Base-by-base conservation (phyloP, 1,140 invertebrate species). In the Drosophila neocordata region DNA sequence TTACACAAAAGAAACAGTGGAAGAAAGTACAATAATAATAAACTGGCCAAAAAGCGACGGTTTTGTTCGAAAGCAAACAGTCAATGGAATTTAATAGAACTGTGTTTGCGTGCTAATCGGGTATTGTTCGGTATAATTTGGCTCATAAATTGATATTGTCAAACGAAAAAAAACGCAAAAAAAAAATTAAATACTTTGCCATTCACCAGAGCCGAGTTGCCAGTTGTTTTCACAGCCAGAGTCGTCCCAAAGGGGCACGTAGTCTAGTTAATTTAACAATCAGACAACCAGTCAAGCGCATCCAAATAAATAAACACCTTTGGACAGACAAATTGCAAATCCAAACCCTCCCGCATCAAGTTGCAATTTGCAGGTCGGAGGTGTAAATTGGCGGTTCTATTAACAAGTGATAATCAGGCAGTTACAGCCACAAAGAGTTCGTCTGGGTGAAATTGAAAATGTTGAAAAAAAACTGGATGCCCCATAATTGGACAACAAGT, bases 41-140 rank as follows among this genome's bases (percentile, higher is more conserved):
- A 57, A 52, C 4, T 41, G 12, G 11, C 9, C 27, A 44, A 58
- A 56, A 66, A 65, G 62, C 68, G 65, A 64, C 27, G 5, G 37
- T 73, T n/a, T 38, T 67, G 62, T 22, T n/a, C 12, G 12, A 38
- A 34, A 69, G 37, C 34, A 66, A 59, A 37, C 20, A 41, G 34
- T 37, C 41, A 35, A 35, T 48, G 35, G 27, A 70, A 82, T 77
- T 68, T 65, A 73, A 64, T 79, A 61, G 60, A 83, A 88, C 64
- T 79, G 83, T 88, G 79, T 88, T 87, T 88, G 53, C 72, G 79
- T 88, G 83, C 65, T 79, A 83, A 83, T 73, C 73, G 64, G 51
- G 64, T 72, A 65, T 74, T 66, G 51, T 53, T 65, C 27, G 68
- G 38, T 59, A 61, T 62, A 34, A 34, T 65, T 70, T 34, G 37